Conservation (phyloP, 2,113 vertebrate genomes). For the Suncus etruscus region DNA sequence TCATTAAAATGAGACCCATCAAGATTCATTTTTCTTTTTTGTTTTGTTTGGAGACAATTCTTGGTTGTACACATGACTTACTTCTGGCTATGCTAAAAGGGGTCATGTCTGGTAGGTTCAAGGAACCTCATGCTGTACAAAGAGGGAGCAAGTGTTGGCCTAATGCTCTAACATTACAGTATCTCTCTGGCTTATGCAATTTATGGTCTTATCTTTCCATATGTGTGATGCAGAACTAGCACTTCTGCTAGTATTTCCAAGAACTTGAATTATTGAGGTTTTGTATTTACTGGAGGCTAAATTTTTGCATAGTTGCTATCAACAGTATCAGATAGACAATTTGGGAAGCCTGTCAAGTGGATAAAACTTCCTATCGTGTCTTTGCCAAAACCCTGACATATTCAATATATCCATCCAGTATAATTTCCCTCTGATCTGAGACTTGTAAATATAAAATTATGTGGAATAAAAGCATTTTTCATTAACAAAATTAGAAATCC, state of each 20-base stretch:
- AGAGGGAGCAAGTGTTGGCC: too few species aligned
- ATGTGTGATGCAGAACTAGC: neutral
- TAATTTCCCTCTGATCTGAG: neutral
- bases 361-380: neutral
- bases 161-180: too few species aligned
- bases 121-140: too few species aligned
- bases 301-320: neutral
- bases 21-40: too few species aligned
- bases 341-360: neutral
- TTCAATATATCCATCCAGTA: neutral
- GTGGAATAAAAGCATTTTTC: too few species aligned
- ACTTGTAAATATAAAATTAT: neutral
- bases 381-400: neutral
- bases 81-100: too few species aligned
- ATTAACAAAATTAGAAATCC: neutral
- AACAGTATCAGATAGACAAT: neutral
- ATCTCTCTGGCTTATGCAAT: neutral
- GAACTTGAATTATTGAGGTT: neutral
- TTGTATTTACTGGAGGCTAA: neutral
- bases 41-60: too few species aligned
- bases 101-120: too few species aligned
- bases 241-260: neutral
- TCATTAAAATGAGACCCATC: neutral
- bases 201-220: too few species aligned
- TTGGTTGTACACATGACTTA: too few species aligned